A percentile compares a stretch with the other conserved stretches of the same genome.
Conservation (phyloP, 37 sponge, comb jelly and placozoan species). For the Axinella damicornis region DNA sequence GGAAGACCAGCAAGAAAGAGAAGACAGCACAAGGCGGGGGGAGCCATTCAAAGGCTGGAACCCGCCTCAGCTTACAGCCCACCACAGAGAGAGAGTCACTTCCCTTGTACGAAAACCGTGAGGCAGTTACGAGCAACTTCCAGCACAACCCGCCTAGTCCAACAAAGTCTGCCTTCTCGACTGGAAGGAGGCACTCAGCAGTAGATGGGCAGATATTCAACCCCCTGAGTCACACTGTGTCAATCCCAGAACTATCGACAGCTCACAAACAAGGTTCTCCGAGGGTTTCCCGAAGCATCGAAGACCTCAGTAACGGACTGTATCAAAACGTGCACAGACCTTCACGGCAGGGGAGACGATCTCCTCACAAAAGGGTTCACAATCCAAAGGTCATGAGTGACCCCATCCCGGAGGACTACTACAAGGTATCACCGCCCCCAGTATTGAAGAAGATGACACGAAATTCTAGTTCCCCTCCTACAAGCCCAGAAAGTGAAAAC, state of each 20-base stretch:
- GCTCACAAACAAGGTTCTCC: background rate
- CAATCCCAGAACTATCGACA: too few relatives aligned
- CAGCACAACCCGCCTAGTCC: background rate
- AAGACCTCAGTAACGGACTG: conserved; percentile 17
- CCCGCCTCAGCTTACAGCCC: conserved; percentile 3
- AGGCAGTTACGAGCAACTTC: background rate
- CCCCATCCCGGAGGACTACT: conserved; percentile 19
- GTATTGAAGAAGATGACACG: conserved; percentile 5
- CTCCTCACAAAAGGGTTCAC: conserved; percentile 4
- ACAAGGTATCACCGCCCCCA: conserved; percentile 44
- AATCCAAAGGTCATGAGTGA: background rate
- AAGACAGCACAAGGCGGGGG: background rate
- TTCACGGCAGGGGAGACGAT: background rate
- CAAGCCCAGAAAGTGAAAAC: conserved; percentile 41
- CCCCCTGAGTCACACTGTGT: background rate
- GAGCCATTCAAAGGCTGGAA: background rate
- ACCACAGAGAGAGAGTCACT: background rate
- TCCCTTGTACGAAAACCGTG: conserved; percentile 32
- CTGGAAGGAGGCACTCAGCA: conserved; percentile 1
- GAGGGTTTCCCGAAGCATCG: background rate
- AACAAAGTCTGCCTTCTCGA: background rate
- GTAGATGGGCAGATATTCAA: background rate
- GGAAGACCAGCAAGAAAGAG: background rate
- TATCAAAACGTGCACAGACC: conserved; percentile 11
- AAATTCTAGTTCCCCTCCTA: background rate